Percentiles rank a stretch among this genome's conserved stretches.
Conservation (phyloP, 1,140 invertebrate species). For the Microplitis mediator region DNA sequence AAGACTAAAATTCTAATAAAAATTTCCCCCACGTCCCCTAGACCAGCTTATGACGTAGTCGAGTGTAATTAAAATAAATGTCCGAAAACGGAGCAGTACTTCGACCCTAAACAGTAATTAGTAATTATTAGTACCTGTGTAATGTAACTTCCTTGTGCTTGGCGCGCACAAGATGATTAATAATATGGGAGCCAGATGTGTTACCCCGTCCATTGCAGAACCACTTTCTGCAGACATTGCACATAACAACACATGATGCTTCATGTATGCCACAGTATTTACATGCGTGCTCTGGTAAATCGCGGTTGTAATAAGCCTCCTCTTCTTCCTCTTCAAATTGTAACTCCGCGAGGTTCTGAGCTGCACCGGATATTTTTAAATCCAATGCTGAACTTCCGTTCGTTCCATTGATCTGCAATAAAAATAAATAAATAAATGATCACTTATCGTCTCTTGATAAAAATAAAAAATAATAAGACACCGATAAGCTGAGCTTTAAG, state of each 20-base stretch:
- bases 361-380: conserved; percentile 72
- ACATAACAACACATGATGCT: conserved; percentile 96
- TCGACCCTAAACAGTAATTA: too few species aligned
- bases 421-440: too few species aligned
- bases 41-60: too few species aligned
- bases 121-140: conserved; percentile 67
- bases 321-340: conserved; percentile 92
- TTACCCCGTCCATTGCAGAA: conserved; percentile 99
- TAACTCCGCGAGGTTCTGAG: conserved; percentile 78
- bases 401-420: conserved; percentile 70
- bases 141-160: conserved; percentile 99
- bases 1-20: too few species aligned
- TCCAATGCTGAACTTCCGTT: conserved; percentile 58
- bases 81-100: too few species aligned
- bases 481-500: too few species aligned
- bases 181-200: conserved; percentile 97
- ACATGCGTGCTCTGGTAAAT: conserved; percentile 92
- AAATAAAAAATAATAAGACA: neutral
- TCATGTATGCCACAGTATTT: conserved; percentile 99
- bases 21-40: too few species aligned
- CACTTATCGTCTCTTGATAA: neutral
- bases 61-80: too few species aligned
- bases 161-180: conserved; percentile 96
- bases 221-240: conserved; percentile 99
- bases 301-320: conserved; percentile 87